Base-by-base conservation (phyloP, 2,797 vertebrate species). In the Phrynocephalus vlangalii region DNA sequence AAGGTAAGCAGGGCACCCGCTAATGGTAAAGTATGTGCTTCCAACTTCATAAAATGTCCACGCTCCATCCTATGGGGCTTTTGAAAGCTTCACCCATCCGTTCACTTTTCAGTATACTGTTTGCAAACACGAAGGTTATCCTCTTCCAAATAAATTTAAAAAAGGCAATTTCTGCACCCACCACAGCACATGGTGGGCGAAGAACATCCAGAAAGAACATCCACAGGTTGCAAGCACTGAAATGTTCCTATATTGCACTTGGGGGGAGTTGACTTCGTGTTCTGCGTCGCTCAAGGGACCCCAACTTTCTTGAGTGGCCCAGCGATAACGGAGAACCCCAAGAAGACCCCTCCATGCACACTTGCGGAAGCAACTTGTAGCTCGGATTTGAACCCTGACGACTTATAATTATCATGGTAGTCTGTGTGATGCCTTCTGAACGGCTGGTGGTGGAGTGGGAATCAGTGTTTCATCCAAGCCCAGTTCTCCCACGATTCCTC, bases 61-160 rank as follows among this genome's bases (percentile, higher is more conserved):
- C 33, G 5, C 38, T 13, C 15, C 68, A 30, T n/a, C 28, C 8
- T 63, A 15, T 20, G 60, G 20, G 20, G 4, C 16, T 16, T 63
- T 63, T 63, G 60, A 15, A 63, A 63, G 60, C 60, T 18, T 20
- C 18, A 18, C 60, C 60, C 60, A 63, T 63, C 18, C 18, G 13
- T 63, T 63, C 20, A 63, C 60, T 71, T 30, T 20, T 11, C 13
- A 5, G 11, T 38, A 1, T 60, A 16, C 78, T 79, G 22, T 30
- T 67, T 67, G 22, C 22, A 83, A 1, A 48, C 38, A 94, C 44
- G 90, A 91, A 11, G 44, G 48, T 71, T 89, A 86, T 20, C 13
- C 18, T 15, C 13, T 15, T 20, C 60, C 90, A 82, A 93, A 93
- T 92, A 82, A 93, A 93, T 92, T 92, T 90, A 90, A 87, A 92